These are phyloP conservation scores for Paralichthys olivaceus DNA, from an alignment of 2,113 vertebrate genomes.

Conservation along the genomic window DNA sequence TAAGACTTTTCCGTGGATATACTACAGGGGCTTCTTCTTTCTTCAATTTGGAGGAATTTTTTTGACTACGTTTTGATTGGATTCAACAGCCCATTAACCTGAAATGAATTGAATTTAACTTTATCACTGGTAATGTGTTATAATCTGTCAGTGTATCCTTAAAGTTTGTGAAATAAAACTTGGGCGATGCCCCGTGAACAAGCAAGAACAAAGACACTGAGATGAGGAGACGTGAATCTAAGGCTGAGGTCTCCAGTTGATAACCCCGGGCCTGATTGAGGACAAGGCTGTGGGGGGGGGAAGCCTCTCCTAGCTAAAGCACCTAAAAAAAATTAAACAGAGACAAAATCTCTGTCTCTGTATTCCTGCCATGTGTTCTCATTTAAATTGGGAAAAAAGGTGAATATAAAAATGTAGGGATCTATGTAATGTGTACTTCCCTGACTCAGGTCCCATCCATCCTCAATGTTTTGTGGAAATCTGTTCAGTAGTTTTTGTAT, in stretches of 20 bases:
- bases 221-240: background rate
- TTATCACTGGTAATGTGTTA: background rate
- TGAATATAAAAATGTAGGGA: background rate
- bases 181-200: background rate
- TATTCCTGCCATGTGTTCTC: background rate
- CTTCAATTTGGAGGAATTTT: background rate
- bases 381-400: background rate
- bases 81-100: background rate
- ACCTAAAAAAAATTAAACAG: background rate
- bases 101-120: background rate
- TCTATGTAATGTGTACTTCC: too few relatives aligned
- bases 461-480: too few relatives aligned
- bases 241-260: background rate
- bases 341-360: background rate
- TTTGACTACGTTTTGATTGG: background rate
- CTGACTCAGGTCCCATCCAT: too few relatives aligned
- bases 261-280: background rate
- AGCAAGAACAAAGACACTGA: background rate
- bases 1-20: background rate
- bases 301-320: too few relatives aligned
- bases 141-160: background rate
- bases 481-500: too few relatives aligned
- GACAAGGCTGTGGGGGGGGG: background rate
- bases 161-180: background rate
- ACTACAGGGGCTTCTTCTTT: background rate